Evolutionary conservation across 2,113 vertebrate genomes (phyloP).

Genomic region (Acrocephalus kingi): DNA sequence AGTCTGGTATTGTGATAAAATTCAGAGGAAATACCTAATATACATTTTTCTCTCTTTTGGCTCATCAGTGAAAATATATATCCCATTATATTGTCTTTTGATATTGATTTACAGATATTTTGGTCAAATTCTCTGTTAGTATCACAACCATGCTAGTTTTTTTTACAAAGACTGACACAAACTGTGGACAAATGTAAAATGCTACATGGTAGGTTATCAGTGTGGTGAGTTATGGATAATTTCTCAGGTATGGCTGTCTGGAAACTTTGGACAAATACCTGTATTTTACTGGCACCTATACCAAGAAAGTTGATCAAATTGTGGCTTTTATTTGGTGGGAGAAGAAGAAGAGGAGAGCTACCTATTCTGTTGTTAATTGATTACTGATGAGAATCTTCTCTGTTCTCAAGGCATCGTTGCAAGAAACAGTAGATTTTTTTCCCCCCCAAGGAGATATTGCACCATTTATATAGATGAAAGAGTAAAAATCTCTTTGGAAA

Average conservation of each 20-base stretch:
- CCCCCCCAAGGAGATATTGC: background rate
- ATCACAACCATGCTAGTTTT: background rate
- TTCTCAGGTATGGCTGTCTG: background rate
- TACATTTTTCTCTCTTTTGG: background rate
- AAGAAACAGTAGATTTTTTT: background rate
- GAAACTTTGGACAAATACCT: background rate
- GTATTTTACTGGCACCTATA: background rate
- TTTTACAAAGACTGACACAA: background rate
- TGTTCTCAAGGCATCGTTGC: background rate
- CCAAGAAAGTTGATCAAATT: background rate
- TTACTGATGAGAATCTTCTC: background rate
- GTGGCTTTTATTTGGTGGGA: background rate
- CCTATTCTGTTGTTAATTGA: background rate
- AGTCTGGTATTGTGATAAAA: background rate
- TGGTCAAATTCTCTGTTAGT: background rate
- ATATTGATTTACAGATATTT: background rate
- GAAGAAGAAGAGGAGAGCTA: background rate
- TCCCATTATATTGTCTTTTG: background rate
- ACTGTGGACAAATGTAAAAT: background rate
- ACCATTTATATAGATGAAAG: background rate
- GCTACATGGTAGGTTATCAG: accelerated
- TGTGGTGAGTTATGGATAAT: background rate
- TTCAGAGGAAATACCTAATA: background rate
- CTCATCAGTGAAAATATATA: background rate
- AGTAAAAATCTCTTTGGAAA: background rate